Evolutionary conservation across 30 jellyfish, hydroid and myxozoan species (phyloP).

Genomic region (Aurelia sp.): DNA sequence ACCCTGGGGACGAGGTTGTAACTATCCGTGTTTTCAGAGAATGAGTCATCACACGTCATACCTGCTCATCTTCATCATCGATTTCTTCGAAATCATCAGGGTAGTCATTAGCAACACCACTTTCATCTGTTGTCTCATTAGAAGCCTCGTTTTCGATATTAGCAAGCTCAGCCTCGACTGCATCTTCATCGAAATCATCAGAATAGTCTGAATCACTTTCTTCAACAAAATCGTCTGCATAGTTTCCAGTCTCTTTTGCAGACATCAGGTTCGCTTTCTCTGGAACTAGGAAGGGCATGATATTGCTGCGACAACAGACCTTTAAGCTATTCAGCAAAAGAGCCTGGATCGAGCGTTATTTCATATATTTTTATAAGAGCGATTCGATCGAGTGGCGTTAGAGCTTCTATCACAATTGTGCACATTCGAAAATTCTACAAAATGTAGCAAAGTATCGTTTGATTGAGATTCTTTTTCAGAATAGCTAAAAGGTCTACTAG

Average conservation of each 20-base stretch:
- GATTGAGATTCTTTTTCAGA: no score
- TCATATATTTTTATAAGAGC: no score
- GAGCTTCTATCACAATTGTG: no score
- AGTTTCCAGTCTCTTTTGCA: constrained; percentile 97
- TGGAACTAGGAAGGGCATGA: not conserved
- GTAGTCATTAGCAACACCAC: constrained; percentile 41
- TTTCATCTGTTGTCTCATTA: constrained; percentile 39
- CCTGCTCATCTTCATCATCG: constrained; percentile 84
- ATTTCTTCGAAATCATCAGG: constrained; percentile 81
- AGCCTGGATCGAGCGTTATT: no score
- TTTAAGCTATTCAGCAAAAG: no score
- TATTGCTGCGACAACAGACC: no score
- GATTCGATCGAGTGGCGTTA: no score
- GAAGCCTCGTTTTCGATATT: constrained; percentile 57
- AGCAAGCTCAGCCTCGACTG: constrained; percentile 47
- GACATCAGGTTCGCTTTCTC: constrained; percentile 43
- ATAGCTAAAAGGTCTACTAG: no score
- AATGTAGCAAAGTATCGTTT: no score
- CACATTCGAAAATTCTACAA: no score
- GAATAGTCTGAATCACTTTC: constrained; percentile 91
- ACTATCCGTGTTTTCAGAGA: no score
- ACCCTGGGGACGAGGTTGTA: no score
- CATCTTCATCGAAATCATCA: constrained; percentile 93
- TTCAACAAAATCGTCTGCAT: constrained; percentile 95
- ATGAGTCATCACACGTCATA: not conserved